Evolutionary conservation across 1,140 invertebrate species (phyloP).

Genomic region (Saccostrea glomerata): DNA sequence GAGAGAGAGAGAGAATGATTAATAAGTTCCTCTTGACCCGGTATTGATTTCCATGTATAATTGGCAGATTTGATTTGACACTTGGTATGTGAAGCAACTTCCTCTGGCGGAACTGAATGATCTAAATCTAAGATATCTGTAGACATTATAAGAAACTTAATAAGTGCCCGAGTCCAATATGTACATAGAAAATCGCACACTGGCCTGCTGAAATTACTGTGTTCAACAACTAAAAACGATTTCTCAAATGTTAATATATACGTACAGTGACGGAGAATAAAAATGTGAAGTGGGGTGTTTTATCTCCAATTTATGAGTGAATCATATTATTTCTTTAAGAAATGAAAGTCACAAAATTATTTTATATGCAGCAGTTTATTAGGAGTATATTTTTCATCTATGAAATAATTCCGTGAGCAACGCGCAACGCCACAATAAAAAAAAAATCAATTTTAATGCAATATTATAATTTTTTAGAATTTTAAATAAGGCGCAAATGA

Average conservation of each 20-base stretch:
- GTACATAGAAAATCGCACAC: background rate
- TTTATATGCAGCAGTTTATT: too few relatives aligned
- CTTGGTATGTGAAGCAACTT: conserved; percentile 8
- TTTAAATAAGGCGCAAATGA: too few relatives aligned
- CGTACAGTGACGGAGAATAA: background rate
- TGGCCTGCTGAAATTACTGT: background rate
- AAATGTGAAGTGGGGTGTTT: background rate
- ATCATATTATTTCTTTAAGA: too few relatives aligned
- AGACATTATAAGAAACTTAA: conserved; percentile 29
- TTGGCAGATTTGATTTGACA: conserved; percentile 38
- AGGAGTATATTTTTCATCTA: too few relatives aligned
- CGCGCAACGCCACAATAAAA: too few relatives aligned
- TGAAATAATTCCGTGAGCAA: too few relatives aligned
- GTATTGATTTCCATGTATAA: background rate
- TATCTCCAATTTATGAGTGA: background rate
- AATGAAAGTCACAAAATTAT: too few relatives aligned
- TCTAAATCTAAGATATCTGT: conserved; percentile 29
- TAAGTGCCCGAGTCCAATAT: background rate
- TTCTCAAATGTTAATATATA: background rate
- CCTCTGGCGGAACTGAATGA: background rate
- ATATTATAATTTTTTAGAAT: too few relatives aligned
- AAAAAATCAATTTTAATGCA: too few relatives aligned
- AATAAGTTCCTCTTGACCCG: conserved; percentile 20
- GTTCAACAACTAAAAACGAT: background rate
- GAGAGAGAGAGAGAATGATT: conserved; percentile 22